A percentile compares a stretch with the other conserved stretches of the same genome.
Conservation (phyloP, 2,797 vertebrate genomes). For the Melanotaenia pygmaea region DNA sequence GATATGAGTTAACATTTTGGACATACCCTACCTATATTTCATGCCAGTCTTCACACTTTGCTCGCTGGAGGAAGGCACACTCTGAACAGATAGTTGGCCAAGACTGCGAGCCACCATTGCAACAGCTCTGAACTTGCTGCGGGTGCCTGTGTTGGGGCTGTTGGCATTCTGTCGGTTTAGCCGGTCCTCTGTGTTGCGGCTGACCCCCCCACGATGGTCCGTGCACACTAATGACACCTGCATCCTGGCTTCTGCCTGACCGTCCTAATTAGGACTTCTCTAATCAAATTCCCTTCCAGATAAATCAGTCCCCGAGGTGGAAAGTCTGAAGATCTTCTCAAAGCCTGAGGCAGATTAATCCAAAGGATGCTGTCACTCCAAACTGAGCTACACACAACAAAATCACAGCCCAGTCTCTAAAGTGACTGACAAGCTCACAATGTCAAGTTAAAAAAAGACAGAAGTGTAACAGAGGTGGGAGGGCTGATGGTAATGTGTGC, state of each 20-base stretch:
- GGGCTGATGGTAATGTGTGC: slow-evolving; percentile 22
- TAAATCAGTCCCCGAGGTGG: slow-evolving; percentile 28
- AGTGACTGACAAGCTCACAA: slow-evolving; percentile 43
- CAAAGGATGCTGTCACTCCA: slow-evolving; percentile 15
- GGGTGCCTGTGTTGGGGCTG: slow-evolving; percentile 91
- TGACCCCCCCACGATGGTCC: slow-evolving; percentile 93
- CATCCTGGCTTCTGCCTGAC: slow-evolving; percentile 77
- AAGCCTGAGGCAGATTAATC: slow-evolving; percentile 25
- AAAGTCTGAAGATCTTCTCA: slow-evolving; percentile 18
- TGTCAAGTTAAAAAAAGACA: slow-evolving; percentile 7
- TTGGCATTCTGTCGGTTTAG: slow-evolving; percentile 90
- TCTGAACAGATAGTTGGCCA: slow-evolving; percentile 93
- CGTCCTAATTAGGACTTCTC: slow-evolving; percentile 11
- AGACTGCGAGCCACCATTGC: slow-evolving; percentile 96
- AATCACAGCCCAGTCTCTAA: slow-evolving; percentile 48
- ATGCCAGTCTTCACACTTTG: slow-evolving; percentile 91
- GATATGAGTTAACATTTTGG: slow-evolving; percentile 2
- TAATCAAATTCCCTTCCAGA: slow-evolving; percentile 25
- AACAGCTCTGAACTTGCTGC: slow-evolving; percentile 92
- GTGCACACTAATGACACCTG: slow-evolving; percentile 97
- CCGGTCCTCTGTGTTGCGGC: slow-evolving; percentile 90
- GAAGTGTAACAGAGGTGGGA: neutral
- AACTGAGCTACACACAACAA: slow-evolving; percentile 27
- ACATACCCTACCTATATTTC: slow-evolving; percentile 92
- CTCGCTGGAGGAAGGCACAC: slow-evolving; percentile 85